Evolutionary conservation across 2,113 vertebrate genomes (phyloP), one percentile per base, ranked within the genome.

Genomic region (Carassius gibelio): DNA sequence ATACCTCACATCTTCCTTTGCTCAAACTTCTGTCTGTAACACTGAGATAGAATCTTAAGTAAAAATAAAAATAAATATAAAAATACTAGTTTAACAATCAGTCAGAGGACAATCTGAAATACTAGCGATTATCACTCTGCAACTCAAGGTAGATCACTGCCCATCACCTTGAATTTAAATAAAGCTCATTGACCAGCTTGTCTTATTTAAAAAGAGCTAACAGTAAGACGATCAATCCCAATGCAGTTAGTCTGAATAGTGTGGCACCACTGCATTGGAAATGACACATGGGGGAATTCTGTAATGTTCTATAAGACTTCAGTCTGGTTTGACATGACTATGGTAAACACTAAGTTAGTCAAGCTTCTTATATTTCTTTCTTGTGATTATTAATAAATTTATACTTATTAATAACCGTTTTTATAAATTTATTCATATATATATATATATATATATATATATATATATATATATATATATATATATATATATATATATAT

Each of bases 141-240:
- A 80, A 26, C 13, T 85, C 48, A 23, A 36, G 21, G 34, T 55
- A 74, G 57, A 81, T 36, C 78, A 75, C 50, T 66, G 57, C 59
- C 74, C 77, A 84, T 45, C 71, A 84, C 36, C n/a, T 19, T 69
- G 52, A 62, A 64, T 87, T 72, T 64, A 2, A 85, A 26, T 66
- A 52, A 74, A 76, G 50, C 61, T 36, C n/a, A 85, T 78, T 69
- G 38, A 82, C 74, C 17, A 30, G 36, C 19, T 23, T 26, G 38
- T 74, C 57, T 85, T 83, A 36, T 85, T 82, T 88, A 17, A 80
- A 61, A 30, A 82, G 68, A 77, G 64, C 36, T 14, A 79, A 45
- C 68, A 42, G 23, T 13, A 23, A 30, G 11, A 45, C 61, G 15
- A 82, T 81, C 57, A 1, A 30, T 34, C 64, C 62, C 55, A 42